Percentiles rank a stretch among this genome's conserved stretches.
These are phyloP conservation scores for Strix uralensis DNA, from an alignment of 2,113 vertebrate species.

Conservation along the genomic window DNA sequence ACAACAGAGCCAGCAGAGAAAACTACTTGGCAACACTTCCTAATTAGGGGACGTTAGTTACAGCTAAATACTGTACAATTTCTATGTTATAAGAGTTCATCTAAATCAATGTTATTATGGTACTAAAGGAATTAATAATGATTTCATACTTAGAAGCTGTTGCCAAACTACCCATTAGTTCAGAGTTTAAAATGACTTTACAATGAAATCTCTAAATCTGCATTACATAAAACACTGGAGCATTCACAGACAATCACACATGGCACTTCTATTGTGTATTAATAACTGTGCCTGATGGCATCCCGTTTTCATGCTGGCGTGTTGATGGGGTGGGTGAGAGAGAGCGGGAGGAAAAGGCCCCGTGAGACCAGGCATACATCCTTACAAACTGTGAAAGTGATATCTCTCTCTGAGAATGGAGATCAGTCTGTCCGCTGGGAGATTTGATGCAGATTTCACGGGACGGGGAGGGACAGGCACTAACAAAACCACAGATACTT, in stretches of 20 bases:
- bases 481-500: neutral
- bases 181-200: slow-evolving; percentile 52
- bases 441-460: accelerated
- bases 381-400: neutral
- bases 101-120: slow-evolving; percentile 78
- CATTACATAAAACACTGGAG: neutral
- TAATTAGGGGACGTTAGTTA: slow-evolving; percentile 81
- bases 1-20: slow-evolving; percentile 75
- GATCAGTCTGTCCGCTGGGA: accelerated
- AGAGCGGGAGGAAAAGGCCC: neutral
- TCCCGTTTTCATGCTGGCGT: neutral
- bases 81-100: slow-evolving; percentile 74
- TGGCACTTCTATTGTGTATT: neutral
- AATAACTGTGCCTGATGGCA: neutral
- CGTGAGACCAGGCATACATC: neutral
- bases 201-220: slow-evolving; percentile 29
- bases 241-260: neutral
- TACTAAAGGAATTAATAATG: slow-evolving; percentile 76
- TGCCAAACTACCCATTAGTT: slow-evolving; percentile 75
- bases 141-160: slow-evolving; percentile 68
- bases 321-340: neutral
- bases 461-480: neutral
- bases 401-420: accelerated
- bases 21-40: slow-evolving; percentile 75
- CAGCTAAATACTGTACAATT: slow-evolving; percentile 77